Conservation (phyloP, 2,113 vertebrate genomes). For the Macrotis lagotis region DNA sequence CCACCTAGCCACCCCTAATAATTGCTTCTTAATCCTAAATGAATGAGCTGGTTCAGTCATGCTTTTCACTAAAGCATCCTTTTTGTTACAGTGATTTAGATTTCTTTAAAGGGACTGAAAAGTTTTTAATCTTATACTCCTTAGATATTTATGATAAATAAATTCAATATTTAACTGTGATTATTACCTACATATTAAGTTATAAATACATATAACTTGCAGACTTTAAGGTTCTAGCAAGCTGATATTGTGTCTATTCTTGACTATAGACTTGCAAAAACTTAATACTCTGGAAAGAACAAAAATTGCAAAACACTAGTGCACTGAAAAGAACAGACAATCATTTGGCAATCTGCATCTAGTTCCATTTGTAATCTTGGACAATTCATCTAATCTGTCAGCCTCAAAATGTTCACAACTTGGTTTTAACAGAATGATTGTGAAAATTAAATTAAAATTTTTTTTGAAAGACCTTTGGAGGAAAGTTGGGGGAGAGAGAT, state of each 20-base stretch:
- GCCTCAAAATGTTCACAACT: background rate
- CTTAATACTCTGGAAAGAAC: background rate
- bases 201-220: constrained; percentile 1
- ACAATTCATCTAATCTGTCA: background rate
- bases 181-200: background rate
- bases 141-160: constrained; percentile 7
- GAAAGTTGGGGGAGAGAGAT: background rate
- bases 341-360: background rate
- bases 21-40: background rate
- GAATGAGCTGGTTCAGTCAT: background rate
- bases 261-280: background rate
- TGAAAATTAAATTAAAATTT: background rate
- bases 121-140: background rate
- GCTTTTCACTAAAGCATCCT: background rate
- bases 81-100: background rate
- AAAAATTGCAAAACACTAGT: background rate
- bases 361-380: background rate
- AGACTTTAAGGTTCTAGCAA: constrained; percentile 1
- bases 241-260: background rate
- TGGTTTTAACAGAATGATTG: background rate
- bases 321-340: background rate
- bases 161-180: background rate
- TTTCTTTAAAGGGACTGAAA: background rate
- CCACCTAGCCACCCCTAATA: too few relatives aligned
- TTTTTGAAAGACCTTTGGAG: background rate